phyloP scores from a whole-genome alignment of 2,797 vertebrate genomes.

The Halcyon smyrnensis region DNA sequence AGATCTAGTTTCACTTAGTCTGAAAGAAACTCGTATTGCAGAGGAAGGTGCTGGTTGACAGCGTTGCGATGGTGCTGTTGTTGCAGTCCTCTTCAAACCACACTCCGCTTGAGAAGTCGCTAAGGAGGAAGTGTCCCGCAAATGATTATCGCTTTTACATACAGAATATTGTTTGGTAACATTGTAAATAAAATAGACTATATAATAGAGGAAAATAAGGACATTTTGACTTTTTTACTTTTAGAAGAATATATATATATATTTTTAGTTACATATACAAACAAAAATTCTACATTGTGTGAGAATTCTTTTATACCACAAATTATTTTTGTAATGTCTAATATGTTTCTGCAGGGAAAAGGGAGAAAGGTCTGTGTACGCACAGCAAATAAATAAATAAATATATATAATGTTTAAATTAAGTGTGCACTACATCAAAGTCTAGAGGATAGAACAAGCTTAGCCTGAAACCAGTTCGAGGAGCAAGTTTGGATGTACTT shows the following conservation, averaged over 20 bases:
- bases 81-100: neutral
- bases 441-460: conserved; percentile 27
- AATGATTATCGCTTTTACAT: conserved; percentile 49
- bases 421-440: conserved; percentile 64
- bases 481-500: conserved; percentile 52
- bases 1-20: neutral
- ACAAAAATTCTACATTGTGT: conserved; percentile 73
- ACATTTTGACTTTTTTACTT: conserved; percentile 80
- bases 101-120: neutral
- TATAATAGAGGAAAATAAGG: conserved; percentile 65
- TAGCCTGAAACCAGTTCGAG: conserved; percentile 56
- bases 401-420: conserved; percentile 58
- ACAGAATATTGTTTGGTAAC: conserved; percentile 69
- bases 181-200: conserved; percentile 79
- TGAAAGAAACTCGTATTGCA: neutral
- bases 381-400: conserved; percentile 57
- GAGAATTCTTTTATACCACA: conserved; percentile 79
- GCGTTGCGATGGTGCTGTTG: neutral
- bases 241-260: conserved; percentile 66
- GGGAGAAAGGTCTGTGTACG: conserved; percentile 67
- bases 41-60: neutral
- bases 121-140: conserved; percentile 1
- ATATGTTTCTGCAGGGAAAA: conserved; percentile 71
- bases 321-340: conserved; percentile 82
- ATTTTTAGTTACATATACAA: conserved; percentile 74